Conservation (phyloP, 2,797 vertebrate species). For the Rhinoraja longicauda region DNA sequence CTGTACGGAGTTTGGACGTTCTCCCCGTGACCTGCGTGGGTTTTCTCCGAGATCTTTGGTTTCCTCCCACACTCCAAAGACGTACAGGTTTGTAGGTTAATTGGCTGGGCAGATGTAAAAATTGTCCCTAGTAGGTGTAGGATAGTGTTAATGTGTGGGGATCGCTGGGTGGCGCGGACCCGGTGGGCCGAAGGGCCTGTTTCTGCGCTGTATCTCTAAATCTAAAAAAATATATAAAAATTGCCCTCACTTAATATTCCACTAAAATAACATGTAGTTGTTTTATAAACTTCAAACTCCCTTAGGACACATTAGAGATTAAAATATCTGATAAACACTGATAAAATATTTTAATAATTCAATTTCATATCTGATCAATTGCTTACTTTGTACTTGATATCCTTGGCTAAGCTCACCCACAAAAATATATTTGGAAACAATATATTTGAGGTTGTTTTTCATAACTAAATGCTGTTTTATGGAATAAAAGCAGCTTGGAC, state of each 20-base stretch:
- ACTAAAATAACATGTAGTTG: background rate
- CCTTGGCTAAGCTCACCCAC: background rate
- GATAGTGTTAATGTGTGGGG: no score
- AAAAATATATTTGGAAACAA: background rate
- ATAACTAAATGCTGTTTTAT: background rate
- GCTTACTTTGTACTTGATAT: background rate
- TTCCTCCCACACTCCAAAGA: no score
- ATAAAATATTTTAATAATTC: background rate
- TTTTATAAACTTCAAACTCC: background rate
- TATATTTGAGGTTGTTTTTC: background rate
- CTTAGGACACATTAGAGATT: background rate
- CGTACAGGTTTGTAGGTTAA: no score
- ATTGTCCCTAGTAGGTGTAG: no score
- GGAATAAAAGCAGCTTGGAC: constrained; percentile 38
- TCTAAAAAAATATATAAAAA: no score
- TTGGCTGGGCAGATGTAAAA: no score
- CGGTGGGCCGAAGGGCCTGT: no score
- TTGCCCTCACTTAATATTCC: background rate
- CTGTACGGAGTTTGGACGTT: no score
- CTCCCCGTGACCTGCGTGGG: no score
- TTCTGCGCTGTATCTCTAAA: no score
- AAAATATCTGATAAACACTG: background rate
- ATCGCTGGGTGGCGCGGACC: no score
- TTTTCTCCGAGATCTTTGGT: no score
- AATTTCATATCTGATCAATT: background rate